These are phyloP conservation scores for Pristionchus fissidentatus DNA, from an alignment of 2,888 invertebrate genomes.

Conservation along the genomic window DNA sequence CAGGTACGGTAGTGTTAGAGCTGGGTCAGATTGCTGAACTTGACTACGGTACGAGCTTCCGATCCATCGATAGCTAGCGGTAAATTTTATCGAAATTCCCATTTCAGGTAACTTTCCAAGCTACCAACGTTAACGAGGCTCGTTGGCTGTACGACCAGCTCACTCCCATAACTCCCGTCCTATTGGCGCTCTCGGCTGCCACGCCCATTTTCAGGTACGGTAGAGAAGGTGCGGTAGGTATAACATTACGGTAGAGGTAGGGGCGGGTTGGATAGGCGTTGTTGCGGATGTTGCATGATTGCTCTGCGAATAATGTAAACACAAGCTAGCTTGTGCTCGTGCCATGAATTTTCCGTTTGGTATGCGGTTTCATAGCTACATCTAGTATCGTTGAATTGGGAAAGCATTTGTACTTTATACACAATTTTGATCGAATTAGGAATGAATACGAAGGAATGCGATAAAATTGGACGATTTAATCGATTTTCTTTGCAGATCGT, in stretches of 20 bases:
- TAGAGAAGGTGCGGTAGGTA: neutral
- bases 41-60: neutral
- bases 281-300: neutral
- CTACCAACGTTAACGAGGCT: conserved; percentile 92
- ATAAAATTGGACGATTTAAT: neutral
- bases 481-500: conserved; percentile 74
- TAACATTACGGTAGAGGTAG: neutral
- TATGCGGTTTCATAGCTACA: too few relatives aligned
- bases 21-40: neutral
- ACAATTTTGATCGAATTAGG: too few relatives aligned
- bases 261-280: too few relatives aligned
- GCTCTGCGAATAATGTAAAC: neutral
- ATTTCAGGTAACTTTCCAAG: conserved; percentile 84
- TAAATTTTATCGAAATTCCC: neutral
- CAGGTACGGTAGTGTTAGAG: conserved; percentile 59
- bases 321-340: too few relatives aligned
- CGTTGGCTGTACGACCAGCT: conserved; percentile 95
- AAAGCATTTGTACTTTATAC: too few relatives aligned
- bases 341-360: too few relatives aligned
- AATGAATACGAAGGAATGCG: neutral
- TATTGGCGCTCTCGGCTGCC: conserved; percentile 97
- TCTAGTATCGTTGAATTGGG: too few relatives aligned
- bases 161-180: conserved; percentile 94
- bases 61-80: neutral
- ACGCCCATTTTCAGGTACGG: conserved; percentile 91